Conservation (phyloP, 2,113 vertebrate genomes). For the Cyprinodon tularosa region DNA sequence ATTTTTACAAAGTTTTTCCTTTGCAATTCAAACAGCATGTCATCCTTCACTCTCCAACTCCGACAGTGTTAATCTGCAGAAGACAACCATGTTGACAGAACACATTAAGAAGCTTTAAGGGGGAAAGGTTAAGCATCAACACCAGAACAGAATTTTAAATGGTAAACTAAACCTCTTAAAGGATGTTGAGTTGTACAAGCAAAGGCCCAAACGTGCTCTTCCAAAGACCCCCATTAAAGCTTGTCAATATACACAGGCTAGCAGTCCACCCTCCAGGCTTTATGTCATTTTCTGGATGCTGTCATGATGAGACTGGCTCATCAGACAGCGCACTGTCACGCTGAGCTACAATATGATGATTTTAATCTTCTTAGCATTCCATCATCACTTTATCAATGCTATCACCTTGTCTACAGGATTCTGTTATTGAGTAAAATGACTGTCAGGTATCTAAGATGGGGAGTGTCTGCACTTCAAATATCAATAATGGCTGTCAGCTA, state of each 20-base stretch:
- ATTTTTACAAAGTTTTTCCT: slow-evolving; percentile 35
- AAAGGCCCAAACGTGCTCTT: slow-evolving; percentile 56
- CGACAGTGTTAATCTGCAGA: slow-evolving; percentile 54
- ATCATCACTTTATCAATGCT: slow-evolving; percentile 70
- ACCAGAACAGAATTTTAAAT: slow-evolving; percentile 63
- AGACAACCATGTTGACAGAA: slow-evolving; percentile 55
- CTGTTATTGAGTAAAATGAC: slow-evolving; percentile 43
- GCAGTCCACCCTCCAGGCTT: slow-evolving; percentile 9
- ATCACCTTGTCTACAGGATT: slow-evolving; percentile 45
- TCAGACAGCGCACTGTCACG: slow-evolving; percentile 17
- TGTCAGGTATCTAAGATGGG: slow-evolving; percentile 52
- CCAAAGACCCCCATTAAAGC: slow-evolving; percentile 57
- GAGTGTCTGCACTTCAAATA: slow-evolving; percentile 69
- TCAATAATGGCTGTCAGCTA: slow-evolving; percentile 63
- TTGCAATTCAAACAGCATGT: slow-evolving; percentile 35
- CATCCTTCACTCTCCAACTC: slow-evolving; percentile 47
- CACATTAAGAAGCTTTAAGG: slow-evolving; percentile 63
- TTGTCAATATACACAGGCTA: slow-evolving; percentile 34
- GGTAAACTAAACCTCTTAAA: slow-evolving; percentile 69
- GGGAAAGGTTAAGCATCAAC: slow-evolving; percentile 65
- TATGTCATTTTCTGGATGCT: slow-evolving; percentile 18
- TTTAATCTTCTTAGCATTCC: slow-evolving; percentile 67
- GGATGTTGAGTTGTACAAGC: slow-evolving; percentile 54
- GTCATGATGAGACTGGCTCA: slow-evolving; percentile 15
- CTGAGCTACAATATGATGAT: slow-evolving; percentile 49